Conservation (phyloP, 2,113 vertebrate species). For the Talpa occidentalis region DNA sequence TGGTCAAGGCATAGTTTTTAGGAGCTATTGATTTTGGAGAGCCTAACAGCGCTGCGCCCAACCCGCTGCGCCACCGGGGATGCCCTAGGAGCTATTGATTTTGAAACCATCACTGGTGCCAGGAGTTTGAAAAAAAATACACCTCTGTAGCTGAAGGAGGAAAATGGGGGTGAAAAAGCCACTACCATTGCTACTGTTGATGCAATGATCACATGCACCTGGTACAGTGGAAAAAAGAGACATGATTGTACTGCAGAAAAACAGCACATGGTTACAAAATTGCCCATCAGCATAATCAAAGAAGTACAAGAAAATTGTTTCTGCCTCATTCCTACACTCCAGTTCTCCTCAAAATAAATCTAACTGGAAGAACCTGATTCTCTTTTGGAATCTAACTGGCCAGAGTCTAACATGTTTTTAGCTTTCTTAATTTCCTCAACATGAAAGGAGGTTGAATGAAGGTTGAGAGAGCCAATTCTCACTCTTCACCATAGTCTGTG, state of each 20-base stretch:
- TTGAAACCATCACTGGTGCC: background rate
- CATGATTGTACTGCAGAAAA: background rate
- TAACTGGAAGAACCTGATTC: background rate
- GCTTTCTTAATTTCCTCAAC: conserved; percentile 8
- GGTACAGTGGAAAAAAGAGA: background rate
- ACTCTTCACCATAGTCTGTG: background rate
- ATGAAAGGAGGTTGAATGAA: background rate
- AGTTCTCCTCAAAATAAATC: background rate
- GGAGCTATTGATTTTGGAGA: background rate
- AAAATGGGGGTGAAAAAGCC: background rate
- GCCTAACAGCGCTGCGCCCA: no score
- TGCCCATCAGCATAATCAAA: background rate
- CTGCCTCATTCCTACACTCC: background rate
- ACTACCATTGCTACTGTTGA: background rate
- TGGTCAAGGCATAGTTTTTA: background rate
- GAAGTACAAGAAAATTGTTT: background rate
- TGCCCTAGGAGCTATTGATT: background rate
- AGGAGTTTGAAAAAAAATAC: background rate
- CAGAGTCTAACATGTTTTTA: background rate
- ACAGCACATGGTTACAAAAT: background rate
- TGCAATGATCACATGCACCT: background rate
- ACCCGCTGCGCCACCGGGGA: no score
- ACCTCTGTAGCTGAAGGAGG: rapidly evolving
- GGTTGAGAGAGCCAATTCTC: background rate
- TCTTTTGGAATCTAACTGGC: background rate